Base-by-base conservation (phyloP, 2,797 vertebrate species). In the Hydrolagus colliei region DNA sequence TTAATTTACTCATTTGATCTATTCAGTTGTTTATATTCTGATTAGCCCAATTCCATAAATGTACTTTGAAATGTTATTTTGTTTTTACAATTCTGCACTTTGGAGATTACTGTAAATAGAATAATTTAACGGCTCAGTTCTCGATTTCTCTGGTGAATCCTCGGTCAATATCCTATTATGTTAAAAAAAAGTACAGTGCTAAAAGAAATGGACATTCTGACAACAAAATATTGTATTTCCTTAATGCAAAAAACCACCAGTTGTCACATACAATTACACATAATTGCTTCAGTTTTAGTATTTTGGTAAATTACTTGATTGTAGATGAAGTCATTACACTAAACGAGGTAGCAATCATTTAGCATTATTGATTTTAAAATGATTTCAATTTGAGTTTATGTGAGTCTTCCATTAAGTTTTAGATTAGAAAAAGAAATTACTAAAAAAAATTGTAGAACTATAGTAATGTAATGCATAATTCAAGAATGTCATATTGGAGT, bases 251-350 rank as follows among this genome's bases (percentile, higher is more conserved):
- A 41, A 84, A 71, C 20, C n/a, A 35, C 65, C 32, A n/a, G 32
- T 84, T 71, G 65, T 35, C 32, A 41, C 32, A 71, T 18, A 84
- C 10, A 13, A 32, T 84, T 67, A 61, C 13, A 14, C n/a, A 35
- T 84, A 84, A 84, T 84, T 71, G 65, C 9, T 35, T 41, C 65
- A 84, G 65, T 67, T 84, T 77, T 71, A 68, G 65, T 41, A 52
- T 84, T 84, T 84, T 84, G 79, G 65, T 12, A 68, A 84, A 84
- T 84, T 71, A 84, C 65, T 84, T 18, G 32, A 84, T 71, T 84
- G 79, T 84, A 35, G 9, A 68, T 52, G 32, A 84, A 84, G 79
- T 71, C 65, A 52, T 84, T 84, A 84, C 32, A 67, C 65, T 71
- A 84, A 84, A 84, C 71, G 79, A 84, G 27, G 65, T 68, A 52